Conservation (phyloP, 2,888 invertebrate genomes). For the Cabera pusaria region DNA sequence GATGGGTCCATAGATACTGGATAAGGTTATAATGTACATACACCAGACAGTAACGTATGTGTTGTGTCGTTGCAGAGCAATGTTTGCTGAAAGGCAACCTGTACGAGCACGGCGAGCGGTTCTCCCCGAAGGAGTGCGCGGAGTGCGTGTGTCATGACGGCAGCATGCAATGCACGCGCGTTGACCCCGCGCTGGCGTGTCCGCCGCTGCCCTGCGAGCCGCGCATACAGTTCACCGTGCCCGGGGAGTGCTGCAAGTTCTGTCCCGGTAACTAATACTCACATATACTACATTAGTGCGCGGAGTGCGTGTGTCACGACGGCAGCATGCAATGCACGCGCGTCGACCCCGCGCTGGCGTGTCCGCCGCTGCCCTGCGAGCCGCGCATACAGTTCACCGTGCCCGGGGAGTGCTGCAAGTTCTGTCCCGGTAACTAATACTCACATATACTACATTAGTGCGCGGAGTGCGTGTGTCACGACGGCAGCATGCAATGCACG, state of each 20-base stretch:
- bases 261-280: constrained; percentile 90
- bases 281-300: constrained; percentile 78
- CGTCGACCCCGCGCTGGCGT: no score
- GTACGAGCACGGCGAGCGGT: constrained; percentile 91
- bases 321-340: no score
- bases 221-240: constrained; percentile 90
- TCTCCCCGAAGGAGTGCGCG: constrained; percentile 89
- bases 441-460: constrained; percentile 76
- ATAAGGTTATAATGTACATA: no score
- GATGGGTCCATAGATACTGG: no score
- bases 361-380: no score
- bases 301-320: constrained; percentile 49
- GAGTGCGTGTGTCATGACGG: constrained; percentile 93
- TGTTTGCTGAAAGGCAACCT: constrained; percentile 86
- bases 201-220: constrained; percentile 90
- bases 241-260: constrained; percentile 95
- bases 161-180: constrained; percentile 89
- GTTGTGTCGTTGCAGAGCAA: constrained; percentile 81
- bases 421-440: no score
- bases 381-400: no score
- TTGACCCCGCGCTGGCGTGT: constrained; percentile 89
- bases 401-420: no score
- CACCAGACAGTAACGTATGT: no score
- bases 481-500: constrained; percentile 91
- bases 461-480: no score